Conservation (phyloP, 2,113 vertebrate genomes). For the Laticauda colubrina region DNA sequence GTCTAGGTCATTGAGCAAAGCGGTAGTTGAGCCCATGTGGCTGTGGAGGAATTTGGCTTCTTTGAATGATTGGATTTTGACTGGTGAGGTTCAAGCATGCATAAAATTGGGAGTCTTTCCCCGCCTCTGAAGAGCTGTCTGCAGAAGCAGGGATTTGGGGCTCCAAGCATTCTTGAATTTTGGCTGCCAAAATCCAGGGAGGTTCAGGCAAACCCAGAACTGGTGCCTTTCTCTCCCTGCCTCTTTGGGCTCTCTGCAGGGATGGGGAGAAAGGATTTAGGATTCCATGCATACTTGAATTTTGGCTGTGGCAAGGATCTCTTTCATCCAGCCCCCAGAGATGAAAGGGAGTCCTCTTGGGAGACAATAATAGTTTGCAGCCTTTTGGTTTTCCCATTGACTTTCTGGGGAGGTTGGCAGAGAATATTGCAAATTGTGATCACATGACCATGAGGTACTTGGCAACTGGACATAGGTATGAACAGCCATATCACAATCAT, state of each 20-base stretch:
- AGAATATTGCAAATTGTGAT: not conserved
- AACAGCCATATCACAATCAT: not conserved
- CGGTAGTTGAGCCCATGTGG: not conserved
- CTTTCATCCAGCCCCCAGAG: not conserved
- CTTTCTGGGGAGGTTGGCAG: not conserved
- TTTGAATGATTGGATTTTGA: not conserved
- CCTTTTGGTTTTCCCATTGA: not conserved
- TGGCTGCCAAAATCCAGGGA: not conserved
- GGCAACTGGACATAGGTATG: not conserved
- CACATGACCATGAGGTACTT: not conserved
- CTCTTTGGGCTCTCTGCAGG: not conserved
- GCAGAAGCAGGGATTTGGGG: not conserved
- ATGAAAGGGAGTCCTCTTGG: not conserved
- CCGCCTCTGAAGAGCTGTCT: not conserved
- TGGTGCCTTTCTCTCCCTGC: not conserved
- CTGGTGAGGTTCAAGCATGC: not conserved
- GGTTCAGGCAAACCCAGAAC: not conserved
- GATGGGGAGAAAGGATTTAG: not conserved
- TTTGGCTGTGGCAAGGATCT: not conserved
- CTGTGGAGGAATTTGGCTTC: not conserved
- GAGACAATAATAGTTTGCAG: not conserved
- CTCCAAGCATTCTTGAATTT: not conserved
- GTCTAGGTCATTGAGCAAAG: not conserved
- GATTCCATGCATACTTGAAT: not conserved
- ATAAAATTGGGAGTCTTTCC: not conserved